These are phyloP conservation scores for Danionella cerebrum DNA, from an alignment of 2,113 vertebrate species.

Conservation along the genomic window DNA sequence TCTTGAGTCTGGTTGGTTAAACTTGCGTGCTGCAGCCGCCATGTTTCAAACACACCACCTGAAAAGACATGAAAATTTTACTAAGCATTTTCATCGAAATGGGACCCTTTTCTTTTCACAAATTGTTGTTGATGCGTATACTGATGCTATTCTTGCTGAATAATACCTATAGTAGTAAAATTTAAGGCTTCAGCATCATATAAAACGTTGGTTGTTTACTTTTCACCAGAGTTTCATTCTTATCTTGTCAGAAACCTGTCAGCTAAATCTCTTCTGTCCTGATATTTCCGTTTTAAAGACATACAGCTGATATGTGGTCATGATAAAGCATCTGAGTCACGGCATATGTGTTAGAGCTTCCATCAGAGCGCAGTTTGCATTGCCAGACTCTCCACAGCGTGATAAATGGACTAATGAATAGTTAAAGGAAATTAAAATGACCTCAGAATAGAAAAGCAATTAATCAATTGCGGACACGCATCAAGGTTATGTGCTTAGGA, in stretches of 20 bases:
- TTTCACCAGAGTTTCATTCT: too few relatives aligned
- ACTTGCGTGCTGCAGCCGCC: too few relatives aligned
- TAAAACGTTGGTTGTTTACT: too few relatives aligned
- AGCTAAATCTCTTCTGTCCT: background rate
- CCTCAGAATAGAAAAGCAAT: conserved; percentile 64
- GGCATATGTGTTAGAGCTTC: conserved; percentile 10
- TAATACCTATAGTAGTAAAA: too few relatives aligned
- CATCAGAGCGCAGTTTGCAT: conserved; percentile 16
- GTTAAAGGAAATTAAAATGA: conserved; percentile 63
- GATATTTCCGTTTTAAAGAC: background rate
- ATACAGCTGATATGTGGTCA: background rate
- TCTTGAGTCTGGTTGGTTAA: too few relatives aligned
- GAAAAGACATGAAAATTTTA: too few relatives aligned
- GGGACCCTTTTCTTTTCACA: too few relatives aligned
- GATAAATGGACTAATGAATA: conserved; percentile 52
- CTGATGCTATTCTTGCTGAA: too few relatives aligned
- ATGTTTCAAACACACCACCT: too few relatives aligned
- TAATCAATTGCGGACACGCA: conserved; percentile 46
- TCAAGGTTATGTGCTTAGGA: conserved; percentile 43
- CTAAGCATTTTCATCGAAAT: too few relatives aligned
- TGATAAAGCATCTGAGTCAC: background rate
- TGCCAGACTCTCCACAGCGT: background rate
- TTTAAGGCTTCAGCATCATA: too few relatives aligned
- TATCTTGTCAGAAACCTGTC: background rate
- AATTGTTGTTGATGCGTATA: too few relatives aligned